These are phyloP conservation scores for Hippocampus abdominalis DNA, from an alignment of 2,113 vertebrate species.

Conservation along the genomic window DNA sequence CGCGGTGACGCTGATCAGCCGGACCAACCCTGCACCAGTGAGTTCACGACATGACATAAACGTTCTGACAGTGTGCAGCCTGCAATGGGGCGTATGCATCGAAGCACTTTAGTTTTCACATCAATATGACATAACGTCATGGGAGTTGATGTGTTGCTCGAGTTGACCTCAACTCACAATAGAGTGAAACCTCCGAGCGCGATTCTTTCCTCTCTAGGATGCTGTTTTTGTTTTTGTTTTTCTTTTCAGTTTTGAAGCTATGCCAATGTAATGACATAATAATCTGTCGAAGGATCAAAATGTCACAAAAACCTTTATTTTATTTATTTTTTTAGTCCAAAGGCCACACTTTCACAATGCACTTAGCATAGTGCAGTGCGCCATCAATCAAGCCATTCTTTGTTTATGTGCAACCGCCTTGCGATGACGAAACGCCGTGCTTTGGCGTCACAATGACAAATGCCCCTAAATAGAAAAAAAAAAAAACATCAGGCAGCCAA, in stretches of 20 bases:
- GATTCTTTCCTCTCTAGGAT: background rate
- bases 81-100: background rate
- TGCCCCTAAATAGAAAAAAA: too few relatives aligned
- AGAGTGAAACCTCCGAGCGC: background rate
- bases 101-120: conserved; percentile 4
- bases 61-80: background rate
- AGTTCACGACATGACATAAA: conserved; percentile 61
- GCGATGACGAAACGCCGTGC: too few relatives aligned
- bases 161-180: background rate
- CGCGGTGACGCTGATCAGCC: conserved; percentile 85
- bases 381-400: background rate
- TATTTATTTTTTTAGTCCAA: too few relatives aligned
- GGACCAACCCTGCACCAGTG: conserved; percentile 90
- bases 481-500: too few relatives aligned
- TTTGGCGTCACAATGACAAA: too few relatives aligned
- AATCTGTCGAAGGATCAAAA: background rate
- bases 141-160: background rate
- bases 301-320: too few relatives aligned
- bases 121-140: background rate
- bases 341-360: background rate
- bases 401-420: too few relatives aligned
- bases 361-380: background rate
- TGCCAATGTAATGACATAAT: background rate
- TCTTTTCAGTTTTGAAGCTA: background rate
- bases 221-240: background rate